Evolutionary conservation across 2,797 vertebrate species (phyloP), one percentile per base, ranked within the genome.

Genomic region (Acanthis flammea): DNA sequence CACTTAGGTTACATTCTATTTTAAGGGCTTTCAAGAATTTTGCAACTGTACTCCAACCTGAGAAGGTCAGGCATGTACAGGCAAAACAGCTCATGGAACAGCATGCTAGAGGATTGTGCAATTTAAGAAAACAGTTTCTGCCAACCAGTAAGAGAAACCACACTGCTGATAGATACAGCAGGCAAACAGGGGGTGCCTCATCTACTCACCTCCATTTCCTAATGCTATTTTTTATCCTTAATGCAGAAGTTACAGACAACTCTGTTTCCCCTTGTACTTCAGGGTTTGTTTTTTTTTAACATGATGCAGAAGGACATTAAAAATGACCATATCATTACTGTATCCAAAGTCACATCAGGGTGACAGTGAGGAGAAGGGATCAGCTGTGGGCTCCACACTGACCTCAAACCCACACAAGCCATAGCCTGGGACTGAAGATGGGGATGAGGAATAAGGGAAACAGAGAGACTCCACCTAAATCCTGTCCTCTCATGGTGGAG

Each of bases 21-120:
- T 84, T 86, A 88, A 88, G 86, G 30, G 35, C 66, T 90, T 92
- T 93, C 66, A 68, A 81, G 61, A 81, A 68, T 51, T 75, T 51
- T 90, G 72, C 90, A 90, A 54, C 23, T 25, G 68, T 50, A 68
- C 70, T 86, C 79, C 83, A 94, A 1, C 39, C 51, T 73, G 47
- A 94, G 55, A 91, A 78, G 75, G 80, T 90, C 90, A 92, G 51
- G 23, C 19, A 42, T 14, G n/a, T 54, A 67, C 12, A 53, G 39
- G 24, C 65, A 75, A 68, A 61, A 57, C 58, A 68, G 24, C 15
- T 50, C 42, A 37, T 1, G 6, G 16, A 94, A 54, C 27, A 80
- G n/a, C 1, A 10, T 6, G 19, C 25, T 39, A n/a, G 9, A 74
- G 58, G 48, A 58, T 15, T 68, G 58, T 31, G 73, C 68, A 86